Conservation (phyloP, 2,797 vertebrate species). For the Paguma larvata region DNA sequence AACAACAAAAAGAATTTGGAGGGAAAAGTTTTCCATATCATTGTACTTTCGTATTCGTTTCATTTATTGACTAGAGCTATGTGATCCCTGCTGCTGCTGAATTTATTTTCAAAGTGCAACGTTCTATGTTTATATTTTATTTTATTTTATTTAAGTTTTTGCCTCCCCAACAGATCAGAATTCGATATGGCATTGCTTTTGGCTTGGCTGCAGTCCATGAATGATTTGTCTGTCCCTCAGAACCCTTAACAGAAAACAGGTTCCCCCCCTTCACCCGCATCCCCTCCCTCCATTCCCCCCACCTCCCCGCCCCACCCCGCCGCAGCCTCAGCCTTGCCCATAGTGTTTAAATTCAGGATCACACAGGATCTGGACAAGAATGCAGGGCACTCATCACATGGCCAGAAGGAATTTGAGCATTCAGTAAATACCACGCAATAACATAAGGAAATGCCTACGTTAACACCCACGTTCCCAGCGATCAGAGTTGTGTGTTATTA, state of each 20-base stretch:
- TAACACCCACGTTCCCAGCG: background rate
- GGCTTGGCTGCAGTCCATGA: background rate
- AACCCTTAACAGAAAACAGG: background rate
- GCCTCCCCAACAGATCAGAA: background rate
- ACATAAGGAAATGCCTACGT: background rate
- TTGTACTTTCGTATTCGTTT: background rate
- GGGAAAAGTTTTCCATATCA: background rate
- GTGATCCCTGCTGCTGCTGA: background rate
- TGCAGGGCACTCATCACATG: accelerated
- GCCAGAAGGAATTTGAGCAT: background rate
- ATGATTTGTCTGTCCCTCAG: background rate
- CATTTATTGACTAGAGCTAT: background rate
- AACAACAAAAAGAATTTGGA: background rate
- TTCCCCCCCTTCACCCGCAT: too few relatives aligned
- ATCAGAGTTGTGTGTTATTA: background rate
- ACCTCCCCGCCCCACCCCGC: background rate
- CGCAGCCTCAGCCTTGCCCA: background rate
- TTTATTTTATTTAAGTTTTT: background rate
- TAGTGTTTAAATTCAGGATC: background rate
- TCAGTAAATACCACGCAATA: background rate
- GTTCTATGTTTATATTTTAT: background rate
- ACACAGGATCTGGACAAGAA: background rate
- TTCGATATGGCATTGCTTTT: background rate
- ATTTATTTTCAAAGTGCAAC: background rate
- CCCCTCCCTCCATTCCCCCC: too few relatives aligned